A percentile compares a stretch with the other conserved stretches of the same genome.
Evolutionary conservation across 2,888 invertebrate species (phyloP).

Genomic region (Scelioninae gen. 1): DNA sequence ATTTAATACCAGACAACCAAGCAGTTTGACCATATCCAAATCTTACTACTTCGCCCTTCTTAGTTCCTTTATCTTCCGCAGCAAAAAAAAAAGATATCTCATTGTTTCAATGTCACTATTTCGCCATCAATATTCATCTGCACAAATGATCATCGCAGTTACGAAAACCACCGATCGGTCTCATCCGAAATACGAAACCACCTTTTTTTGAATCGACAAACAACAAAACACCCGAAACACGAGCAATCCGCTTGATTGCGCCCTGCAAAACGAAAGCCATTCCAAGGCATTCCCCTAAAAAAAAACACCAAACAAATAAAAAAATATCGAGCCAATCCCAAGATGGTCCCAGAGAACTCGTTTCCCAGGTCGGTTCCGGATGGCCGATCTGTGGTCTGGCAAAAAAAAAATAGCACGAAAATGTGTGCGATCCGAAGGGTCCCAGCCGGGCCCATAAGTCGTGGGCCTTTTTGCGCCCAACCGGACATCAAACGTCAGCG

Average conservation of each 20-base stretch:
- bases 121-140: not conserved
- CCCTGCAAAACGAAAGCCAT: constrained; percentile 31
- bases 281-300: not conserved
- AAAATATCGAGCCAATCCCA: constrained; percentile 22
- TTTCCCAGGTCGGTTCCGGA: constrained; percentile 73
- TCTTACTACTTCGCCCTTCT: not conserved
- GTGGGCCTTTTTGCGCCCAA: constrained; percentile 54
- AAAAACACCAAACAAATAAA: constrained; percentile 13
- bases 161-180: not conserved
- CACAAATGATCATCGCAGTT: not conserved
- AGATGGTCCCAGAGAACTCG: constrained; percentile 67
- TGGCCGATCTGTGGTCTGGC: constrained; percentile 40
- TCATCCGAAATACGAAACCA: constrained; percentile 7
- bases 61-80: not conserved
- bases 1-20: too few relatives aligned
- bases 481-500: constrained; percentile 54
- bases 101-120: not conserved
- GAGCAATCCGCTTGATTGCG: constrained; percentile 25
- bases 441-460: constrained; percentile 23
- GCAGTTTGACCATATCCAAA: too few relatives aligned
- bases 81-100: not conserved
- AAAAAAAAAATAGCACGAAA: constrained; percentile 70
- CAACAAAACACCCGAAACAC: constrained; percentile 28
- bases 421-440: constrained; percentile 19
- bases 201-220: not conserved